A percentile compares a stretch with the other conserved stretches of the same genome.
phyloP scores from a whole-genome alignment of 1,140 invertebrate genomes.

The Panonychus citri region DNA sequence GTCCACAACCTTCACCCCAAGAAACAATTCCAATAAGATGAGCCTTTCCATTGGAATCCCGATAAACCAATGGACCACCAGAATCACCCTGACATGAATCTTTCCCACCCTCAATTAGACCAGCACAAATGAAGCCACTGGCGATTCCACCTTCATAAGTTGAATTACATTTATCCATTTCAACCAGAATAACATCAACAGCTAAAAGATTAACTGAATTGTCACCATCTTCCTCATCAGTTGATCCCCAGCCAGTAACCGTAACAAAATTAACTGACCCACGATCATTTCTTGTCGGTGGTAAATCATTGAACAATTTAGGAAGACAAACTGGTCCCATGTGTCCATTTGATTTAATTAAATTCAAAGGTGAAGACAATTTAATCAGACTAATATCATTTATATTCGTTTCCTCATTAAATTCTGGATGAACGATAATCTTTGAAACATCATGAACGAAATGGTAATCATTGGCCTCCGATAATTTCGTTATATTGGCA shows the following conservation, averaged over 20 bases:
- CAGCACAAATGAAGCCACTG: conserved; percentile 88
- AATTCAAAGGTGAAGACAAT: conserved; percentile 27
- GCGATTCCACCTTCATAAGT: conserved; percentile 75
- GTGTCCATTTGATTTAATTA: conserved; percentile 20
- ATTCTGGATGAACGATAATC: conserved; percentile 46
- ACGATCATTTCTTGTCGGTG: conserved; percentile 60
- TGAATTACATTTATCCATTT: conserved; percentile 71
- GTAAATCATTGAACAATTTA: too few relatives aligned
- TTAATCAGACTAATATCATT: conserved; percentile 52
- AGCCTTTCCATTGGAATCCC: conserved; percentile 59
- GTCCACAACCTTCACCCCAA: conserved; percentile 85
- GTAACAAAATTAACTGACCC: conserved; percentile 53
- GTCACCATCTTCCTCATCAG: conserved; percentile 61
- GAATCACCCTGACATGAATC: conserved; percentile 89
- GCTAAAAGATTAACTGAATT: conserved; percentile 53
- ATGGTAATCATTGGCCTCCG: too few relatives aligned
- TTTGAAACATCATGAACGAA: too few relatives aligned
- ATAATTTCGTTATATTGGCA: too few relatives aligned
- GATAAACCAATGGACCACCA: conserved; percentile 65
- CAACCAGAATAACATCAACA: conserved; percentile 74
- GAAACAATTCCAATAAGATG: conserved; percentile 83
- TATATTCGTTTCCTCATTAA: conserved; percentile 47
- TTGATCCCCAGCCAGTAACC: conserved; percentile 66
- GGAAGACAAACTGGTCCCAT: conserved; percentile 73
- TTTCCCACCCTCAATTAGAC: conserved; percentile 68